Base-by-base conservation (phyloP, 2,113 vertebrate genomes). In the Eubucco bourcierii region DNA sequence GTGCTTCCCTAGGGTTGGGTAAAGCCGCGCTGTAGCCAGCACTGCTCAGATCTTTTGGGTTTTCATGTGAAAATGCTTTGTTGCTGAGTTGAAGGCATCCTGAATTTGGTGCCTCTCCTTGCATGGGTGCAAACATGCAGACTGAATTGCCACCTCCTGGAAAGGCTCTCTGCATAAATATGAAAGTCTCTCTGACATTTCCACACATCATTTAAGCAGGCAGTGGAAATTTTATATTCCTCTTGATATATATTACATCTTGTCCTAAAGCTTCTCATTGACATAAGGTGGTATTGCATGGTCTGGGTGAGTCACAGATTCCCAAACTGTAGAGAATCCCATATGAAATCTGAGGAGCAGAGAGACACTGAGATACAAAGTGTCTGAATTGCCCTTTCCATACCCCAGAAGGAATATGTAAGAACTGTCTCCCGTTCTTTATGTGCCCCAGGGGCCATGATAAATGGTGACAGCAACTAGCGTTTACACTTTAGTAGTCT, bases 81-180 rank as follows among this genome's bases (percentile, higher is more conserved):
- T 34, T 58, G 52, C 39, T 1, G 1, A 6, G 0, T 63, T 63
- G 39, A 83, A 52, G n/a, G 27, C 1, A 0, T 55, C 76, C 9
- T 1, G 4, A 5, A 23, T 33, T 7, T 16, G 0, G 2, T 0
- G 1, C 8, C 15, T 59, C n/a, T 34, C 47, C 44, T 92, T 2
- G 1, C 33, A 2, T 5, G n/a, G 60, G 27, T 0, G 2, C 61
- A 27, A 24, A 55, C 0, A 3, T 23, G 21, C 0, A 20, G 44
- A 66, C 53, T 60, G 8, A 67, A 34, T 55, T 2, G 6, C 37
- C 0, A 0, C 52, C 25, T 80, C 16, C 29, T 44, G 1, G 0
- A 13, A 75, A 79, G 37, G n/a, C 20, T 1, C 20, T 82, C 55
- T 29, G 39, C 7, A 1, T 79, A 66, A 70, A 55, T 37, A 77